These are phyloP conservation scores for Molorchus minor DNA, from an alignment of 2,888 invertebrate genomes.

Conservation along the genomic window DNA sequence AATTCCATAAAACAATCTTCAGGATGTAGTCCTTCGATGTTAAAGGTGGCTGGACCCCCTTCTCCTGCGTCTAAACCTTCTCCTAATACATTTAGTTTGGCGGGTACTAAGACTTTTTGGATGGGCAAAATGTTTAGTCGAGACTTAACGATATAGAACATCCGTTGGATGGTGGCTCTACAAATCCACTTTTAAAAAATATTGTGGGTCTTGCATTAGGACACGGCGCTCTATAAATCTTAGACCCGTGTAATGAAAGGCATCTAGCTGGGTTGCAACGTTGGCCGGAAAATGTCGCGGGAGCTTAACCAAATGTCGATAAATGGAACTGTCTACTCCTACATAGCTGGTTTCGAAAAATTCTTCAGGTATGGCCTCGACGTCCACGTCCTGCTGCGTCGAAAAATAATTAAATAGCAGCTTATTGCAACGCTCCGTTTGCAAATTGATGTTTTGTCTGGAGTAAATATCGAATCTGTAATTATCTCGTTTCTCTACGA, in stretches of 20 bases:
- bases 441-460: conserved; percentile 50
- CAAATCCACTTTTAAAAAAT: conserved; percentile 70
- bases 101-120: conserved; percentile 56
- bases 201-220: conserved; percentile 65
- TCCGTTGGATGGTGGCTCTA: conserved; percentile 62
- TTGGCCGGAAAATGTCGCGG: conserved; percentile 64
- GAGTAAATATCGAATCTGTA: conserved; percentile 55
- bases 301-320: conserved; percentile 64
- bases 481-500: conserved; percentile 60
- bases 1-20: conserved; percentile 57
- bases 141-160: conserved; percentile 65
- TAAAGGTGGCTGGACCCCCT: conserved; percentile 27
- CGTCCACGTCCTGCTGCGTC: conserved; percentile 51
- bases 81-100: conserved; percentile 47
- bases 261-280: conserved; percentile 64
- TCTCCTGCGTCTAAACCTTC: conserved; percentile 41
- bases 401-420: conserved; percentile 61
- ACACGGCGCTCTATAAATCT: conserved; percentile 66
- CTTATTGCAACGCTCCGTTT: conserved; percentile 47
- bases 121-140: conserved; percentile 60
- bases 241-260: conserved; percentile 63
- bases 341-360: conserved; percentile 45
- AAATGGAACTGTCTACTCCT: conserved; percentile 38
- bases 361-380: conserved; percentile 47
- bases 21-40: conserved; percentile 42